A percentile compares a stretch with the other conserved stretches of the same genome.
Conservation (phyloP, 2,888 invertebrate species). For the Reticulitermes lucifugus region DNA sequence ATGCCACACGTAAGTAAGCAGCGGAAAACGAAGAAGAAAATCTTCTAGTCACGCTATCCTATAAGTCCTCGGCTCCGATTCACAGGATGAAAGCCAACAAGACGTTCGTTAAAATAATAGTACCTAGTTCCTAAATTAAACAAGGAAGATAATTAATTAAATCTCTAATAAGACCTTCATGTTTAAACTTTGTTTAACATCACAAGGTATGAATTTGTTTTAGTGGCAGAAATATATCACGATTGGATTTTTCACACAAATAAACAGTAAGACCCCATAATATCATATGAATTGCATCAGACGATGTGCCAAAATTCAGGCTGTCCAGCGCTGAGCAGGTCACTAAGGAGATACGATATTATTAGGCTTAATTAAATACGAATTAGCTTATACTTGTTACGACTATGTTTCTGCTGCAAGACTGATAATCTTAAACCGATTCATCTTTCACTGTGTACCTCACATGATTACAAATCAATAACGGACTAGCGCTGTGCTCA, state of each 20-base stretch:
- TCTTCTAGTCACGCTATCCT: constrained; percentile 3
- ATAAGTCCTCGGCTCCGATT: background rate
- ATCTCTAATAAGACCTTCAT: background rate
- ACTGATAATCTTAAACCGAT: too few relatives aligned
- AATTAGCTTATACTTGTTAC: too few relatives aligned
- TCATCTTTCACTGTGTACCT: too few relatives aligned
- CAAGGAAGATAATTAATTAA: background rate
- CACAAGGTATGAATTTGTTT: background rate
- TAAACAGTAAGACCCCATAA: background rate
- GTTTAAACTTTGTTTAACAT: background rate
- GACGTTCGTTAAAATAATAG: background rate
- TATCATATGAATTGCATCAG: too few relatives aligned
- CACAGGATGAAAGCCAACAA: background rate
- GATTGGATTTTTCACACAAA: background rate
- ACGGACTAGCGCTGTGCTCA: too few relatives aligned
- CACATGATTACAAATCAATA: too few relatives aligned
- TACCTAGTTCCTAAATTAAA: background rate
- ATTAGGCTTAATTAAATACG: too few relatives aligned
- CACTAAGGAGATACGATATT: too few relatives aligned
- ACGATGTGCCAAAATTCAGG: too few relatives aligned
- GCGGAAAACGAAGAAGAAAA: background rate
- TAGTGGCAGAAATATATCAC: background rate
- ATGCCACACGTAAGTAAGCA: background rate
- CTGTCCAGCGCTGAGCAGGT: too few relatives aligned
- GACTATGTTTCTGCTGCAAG: too few relatives aligned